Evolutionary conservation across 1,140 invertebrate species (phyloP), one percentile per base, ranked within the genome.

Genomic region (Rhyacophila brunnea): DNA sequence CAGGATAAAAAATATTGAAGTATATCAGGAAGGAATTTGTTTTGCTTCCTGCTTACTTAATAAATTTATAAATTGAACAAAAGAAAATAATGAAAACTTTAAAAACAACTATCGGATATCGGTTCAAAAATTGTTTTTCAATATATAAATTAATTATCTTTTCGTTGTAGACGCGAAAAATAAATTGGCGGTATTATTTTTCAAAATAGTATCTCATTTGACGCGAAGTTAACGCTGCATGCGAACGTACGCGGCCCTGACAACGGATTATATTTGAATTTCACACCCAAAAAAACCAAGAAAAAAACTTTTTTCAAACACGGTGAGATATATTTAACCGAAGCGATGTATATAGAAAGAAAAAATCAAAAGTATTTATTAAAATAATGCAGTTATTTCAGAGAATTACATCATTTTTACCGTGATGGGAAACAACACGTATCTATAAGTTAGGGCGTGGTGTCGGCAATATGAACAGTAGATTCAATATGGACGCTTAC

Each of bases 191-290:
- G 46, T 58, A 45, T 40, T 35, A 6, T 28, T 35, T 50, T 58
- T 58, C 47, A 58, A 58, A 57, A 58, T 50, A 58, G 55, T 58
- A 50, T 51, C 47, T 58, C 23, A 42, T 51, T 58, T 58, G 55
- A 58, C 17, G 6, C 40, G 40, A 58, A 43, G 40, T 44, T 57
- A 50, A 46, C 55, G 55, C 40, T 28, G 55, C 17, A 43, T 44
- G 55, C 55, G 55, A 50, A 50, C 46, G 47, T 58, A 58, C 47
- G 55, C 55, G 38, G 32, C 15, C 48, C 47, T 32, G 47, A 28
- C 55, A 58, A 58, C 55, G 40, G 32, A 32, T 47, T 35, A 40
- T 17, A 13, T 14, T 20, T 20, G 15, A 48, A 28, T 7, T 50
- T 36, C 28, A 51, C 55, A 32, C 55, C 55, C 55, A 48, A 23